These are phyloP conservation scores for Corydoras sp. DNA, from an alignment of 2,113 vertebrate species.

Conservation along the genomic window DNA sequence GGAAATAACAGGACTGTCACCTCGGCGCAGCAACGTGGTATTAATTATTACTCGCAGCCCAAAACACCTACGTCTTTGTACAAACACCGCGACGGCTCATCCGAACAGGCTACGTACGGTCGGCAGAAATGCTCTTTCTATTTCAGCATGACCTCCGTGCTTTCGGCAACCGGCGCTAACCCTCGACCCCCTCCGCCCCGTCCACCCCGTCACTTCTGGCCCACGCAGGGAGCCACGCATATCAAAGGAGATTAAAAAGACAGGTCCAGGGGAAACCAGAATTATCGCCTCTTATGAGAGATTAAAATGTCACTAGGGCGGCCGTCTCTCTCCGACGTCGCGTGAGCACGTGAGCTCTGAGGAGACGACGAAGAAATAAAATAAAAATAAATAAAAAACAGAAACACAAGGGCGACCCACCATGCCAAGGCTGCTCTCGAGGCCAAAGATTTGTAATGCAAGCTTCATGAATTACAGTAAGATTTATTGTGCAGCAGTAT, in stretches of 20 bases:
- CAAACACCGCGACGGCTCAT: slow-evolving; percentile 88
- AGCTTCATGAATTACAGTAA: slow-evolving; percentile 70
- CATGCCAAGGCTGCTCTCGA: slow-evolving; percentile 57
- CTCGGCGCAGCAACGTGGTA: slow-evolving; percentile 75
- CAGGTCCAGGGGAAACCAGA: slow-evolving; percentile 62
- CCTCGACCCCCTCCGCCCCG: slow-evolving; percentile 18
- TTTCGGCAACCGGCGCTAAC: slow-evolving; percentile 15
- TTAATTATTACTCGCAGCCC: slow-evolving; percentile 88
- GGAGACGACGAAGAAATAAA: background rate
- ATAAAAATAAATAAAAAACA: too few species aligned
- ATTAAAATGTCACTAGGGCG: slow-evolving; percentile 63
- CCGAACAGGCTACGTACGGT: slow-evolving; percentile 87
- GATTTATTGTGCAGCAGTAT: slow-evolving; percentile 70
- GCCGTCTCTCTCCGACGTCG: slow-evolving; percentile 63
- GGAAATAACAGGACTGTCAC: slow-evolving; percentile 76
- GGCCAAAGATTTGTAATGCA: slow-evolving; percentile 60
- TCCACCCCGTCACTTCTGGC: slow-evolving; percentile 66
- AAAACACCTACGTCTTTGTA: slow-evolving; percentile 90
- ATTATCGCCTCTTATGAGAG: slow-evolving; percentile 49
- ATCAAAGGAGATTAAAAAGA: slow-evolving; percentile 56
- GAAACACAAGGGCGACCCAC: slow-evolving; percentile 44
- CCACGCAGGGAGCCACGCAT: slow-evolving; percentile 60
- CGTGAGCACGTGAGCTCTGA: slow-evolving; percentile 36
- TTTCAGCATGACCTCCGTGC: slow-evolving; percentile 59
- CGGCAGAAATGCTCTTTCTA: slow-evolving; percentile 76